Conservation (phyloP, 2,797 vertebrate species). For the Tokudaia muenninki region DNA sequence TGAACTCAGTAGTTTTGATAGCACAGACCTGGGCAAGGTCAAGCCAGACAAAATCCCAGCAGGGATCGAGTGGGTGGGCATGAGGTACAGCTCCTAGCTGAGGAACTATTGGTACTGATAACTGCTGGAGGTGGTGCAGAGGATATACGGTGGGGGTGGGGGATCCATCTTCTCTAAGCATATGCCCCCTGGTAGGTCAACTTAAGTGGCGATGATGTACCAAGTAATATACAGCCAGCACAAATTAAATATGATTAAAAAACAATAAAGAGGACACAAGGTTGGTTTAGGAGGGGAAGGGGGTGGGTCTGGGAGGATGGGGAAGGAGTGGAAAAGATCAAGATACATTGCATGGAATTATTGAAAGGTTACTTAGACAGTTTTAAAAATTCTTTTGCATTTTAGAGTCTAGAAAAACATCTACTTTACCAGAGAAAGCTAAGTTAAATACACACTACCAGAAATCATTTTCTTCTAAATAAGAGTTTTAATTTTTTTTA, state of each 20-base stretch:
- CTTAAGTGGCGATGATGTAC: not conserved
- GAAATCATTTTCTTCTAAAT: not conserved
- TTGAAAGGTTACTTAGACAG: not conserved
- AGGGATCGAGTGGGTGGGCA: not conserved
- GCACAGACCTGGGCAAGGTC: not conserved
- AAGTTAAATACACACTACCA: rapidly evolving
- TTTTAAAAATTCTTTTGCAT: not conserved
- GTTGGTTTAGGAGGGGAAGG: not conserved
- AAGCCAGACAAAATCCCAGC: not conserved
- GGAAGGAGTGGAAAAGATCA: not conserved
- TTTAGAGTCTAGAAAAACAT: not conserved
- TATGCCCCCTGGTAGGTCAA: not conserved
- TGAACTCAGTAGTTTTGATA: not conserved
- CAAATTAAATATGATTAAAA: not conserved
- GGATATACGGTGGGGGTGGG: too few species aligned
- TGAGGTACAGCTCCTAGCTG: not conserved
- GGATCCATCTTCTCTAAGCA: not conserved
- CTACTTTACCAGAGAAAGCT: not conserved
- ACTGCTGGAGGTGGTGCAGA: too few species aligned
- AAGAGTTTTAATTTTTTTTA: not conserved
- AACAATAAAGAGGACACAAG: not conserved
- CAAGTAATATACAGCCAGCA: not conserved
- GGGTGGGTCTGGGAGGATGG: too few species aligned
- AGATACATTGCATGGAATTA: not conserved
- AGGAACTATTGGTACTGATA: not conserved